These are phyloP conservation scores for Sphaerophoria taeniata DNA, from an alignment of 2,888 invertebrate genomes.

Conservation along the genomic window DNA sequence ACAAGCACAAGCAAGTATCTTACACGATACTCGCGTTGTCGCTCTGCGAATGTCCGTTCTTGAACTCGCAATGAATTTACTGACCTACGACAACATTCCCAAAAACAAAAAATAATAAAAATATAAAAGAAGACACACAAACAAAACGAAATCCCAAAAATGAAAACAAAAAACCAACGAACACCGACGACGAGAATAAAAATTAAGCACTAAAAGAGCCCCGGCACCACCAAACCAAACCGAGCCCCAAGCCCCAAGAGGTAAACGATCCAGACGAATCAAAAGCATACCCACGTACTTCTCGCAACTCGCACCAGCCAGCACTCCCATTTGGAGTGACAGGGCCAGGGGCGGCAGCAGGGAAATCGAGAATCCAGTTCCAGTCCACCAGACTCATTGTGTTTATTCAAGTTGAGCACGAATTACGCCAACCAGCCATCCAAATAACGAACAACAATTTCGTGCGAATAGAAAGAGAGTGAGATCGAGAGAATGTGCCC, in stretches of 20 bases:
- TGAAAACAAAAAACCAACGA: not conserved
- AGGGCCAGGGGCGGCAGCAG: conserved; percentile 11
- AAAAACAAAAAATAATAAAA: conserved; percentile 50
- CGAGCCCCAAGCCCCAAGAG: conserved; percentile 72
- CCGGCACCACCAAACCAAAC: too few species aligned
- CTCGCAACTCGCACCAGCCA: too few species aligned
- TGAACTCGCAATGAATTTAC: conserved; percentile 73
- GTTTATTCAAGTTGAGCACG: conserved; percentile 74
- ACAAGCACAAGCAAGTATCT: conserved; percentile 59
- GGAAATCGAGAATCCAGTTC: conserved; percentile 51
- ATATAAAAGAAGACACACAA: conserved; percentile 10
- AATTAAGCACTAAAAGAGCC: conserved; percentile 66
- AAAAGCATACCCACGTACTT: conserved; percentile 73
- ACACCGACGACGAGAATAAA: conserved; percentile 48
- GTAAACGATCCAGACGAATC: conserved; percentile 74
- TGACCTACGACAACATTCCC: conserved; percentile 72
- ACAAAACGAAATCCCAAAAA: conserved; percentile 41
- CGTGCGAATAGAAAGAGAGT: conserved; percentile 21
- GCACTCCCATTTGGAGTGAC: conserved; percentile 28
- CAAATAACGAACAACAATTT: conserved; percentile 67
- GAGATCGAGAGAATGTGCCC: not conserved
- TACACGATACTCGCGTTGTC: too few species aligned
- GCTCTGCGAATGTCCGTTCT: conserved; percentile 71
- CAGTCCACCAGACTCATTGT: conserved; percentile 74
- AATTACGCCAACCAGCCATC: conserved; percentile 71